A percentile compares a stretch with the other conserved stretches of the same genome.
Conservation (phyloP, 2,797 vertebrate species). For the Pantherophis vulpinus region DNA sequence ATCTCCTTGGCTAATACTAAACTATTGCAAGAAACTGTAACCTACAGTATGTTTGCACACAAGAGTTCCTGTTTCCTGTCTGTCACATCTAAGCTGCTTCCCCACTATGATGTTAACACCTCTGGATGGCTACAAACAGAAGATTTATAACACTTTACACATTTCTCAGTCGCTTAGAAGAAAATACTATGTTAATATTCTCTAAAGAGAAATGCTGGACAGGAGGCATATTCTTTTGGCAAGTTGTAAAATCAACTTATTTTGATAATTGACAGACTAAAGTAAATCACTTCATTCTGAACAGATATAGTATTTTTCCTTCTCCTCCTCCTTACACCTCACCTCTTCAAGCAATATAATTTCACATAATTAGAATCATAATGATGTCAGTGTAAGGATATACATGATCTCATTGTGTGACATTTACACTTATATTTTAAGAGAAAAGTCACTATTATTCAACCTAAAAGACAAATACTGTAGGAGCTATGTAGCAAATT, state of each 20-base stretch:
- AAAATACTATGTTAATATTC: slow-evolving; percentile 35
- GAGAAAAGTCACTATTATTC: background rate
- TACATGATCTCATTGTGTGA: background rate
- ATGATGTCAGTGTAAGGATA: background rate
- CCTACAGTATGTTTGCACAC: background rate
- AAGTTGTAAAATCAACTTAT: slow-evolving; percentile 46
- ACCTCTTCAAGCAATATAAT: background rate
- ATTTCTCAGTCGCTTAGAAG: slow-evolving; percentile 9
- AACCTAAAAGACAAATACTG: background rate
- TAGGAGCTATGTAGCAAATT: background rate
- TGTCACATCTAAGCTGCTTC: background rate
- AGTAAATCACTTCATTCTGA: slow-evolving; percentile 9
- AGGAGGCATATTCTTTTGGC: slow-evolving; percentile 30
- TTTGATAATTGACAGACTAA: slow-evolving; percentile 20
- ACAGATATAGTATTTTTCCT: background rate
- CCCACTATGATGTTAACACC: background rate
- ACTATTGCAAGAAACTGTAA: background rate
- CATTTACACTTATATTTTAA: background rate
- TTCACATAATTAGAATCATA: background rate
- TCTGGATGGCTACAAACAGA: background rate
- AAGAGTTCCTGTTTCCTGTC: background rate
- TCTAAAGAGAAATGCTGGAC: background rate
- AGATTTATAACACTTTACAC: background rate
- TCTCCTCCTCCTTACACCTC: background rate
- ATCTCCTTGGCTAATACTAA: background rate